Evolutionary conservation across 2,888 invertebrate genomes (phyloP).

Genomic region (Heliothis peltigera): DNA sequence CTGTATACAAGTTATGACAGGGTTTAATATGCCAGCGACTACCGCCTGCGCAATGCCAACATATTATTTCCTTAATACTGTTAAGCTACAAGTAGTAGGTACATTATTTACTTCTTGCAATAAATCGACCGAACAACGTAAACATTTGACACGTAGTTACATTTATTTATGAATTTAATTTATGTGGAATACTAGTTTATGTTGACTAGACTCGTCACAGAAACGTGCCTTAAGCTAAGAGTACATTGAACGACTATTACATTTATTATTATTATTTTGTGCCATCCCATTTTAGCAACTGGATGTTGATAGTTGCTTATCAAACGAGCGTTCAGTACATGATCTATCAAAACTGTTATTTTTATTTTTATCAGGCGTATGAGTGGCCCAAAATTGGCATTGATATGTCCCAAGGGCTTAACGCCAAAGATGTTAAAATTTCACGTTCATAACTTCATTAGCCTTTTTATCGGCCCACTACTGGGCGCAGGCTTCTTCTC

Average conservation of each 20-base stretch:
- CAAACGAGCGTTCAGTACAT: conserved; percentile 35
- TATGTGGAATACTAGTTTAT: conserved; percentile 64
- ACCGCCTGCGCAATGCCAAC: not conserved
- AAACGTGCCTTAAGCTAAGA: conserved; percentile 78
- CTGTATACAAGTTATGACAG: not conserved
- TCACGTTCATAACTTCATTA: too few relatives aligned
- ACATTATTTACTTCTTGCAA: conserved; percentile 28
- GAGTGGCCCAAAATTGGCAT: too few relatives aligned
- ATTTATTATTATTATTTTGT: conserved; percentile 68
- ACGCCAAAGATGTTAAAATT: too few relatives aligned
- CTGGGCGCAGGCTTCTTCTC: too few relatives aligned
- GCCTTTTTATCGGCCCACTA: too few relatives aligned
- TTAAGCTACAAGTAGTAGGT: not conserved
- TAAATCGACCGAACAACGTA: conserved; percentile 63
- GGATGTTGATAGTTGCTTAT: conserved; percentile 28
- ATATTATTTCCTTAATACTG: not conserved
- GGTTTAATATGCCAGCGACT: not conserved
- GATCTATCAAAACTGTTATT: not conserved
- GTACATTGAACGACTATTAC: conserved; percentile 75
- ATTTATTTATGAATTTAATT: conserved; percentile 59
- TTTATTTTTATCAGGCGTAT: not conserved
- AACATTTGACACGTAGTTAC: conserved; percentile 69
- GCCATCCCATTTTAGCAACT: conserved; percentile 74
- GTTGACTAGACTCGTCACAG: conserved; percentile 85
- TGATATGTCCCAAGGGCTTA: too few relatives aligned